Evolutionary conservation across 2,797 vertebrate species (phyloP).

Genomic region (Caiman crocodilus): DNA sequence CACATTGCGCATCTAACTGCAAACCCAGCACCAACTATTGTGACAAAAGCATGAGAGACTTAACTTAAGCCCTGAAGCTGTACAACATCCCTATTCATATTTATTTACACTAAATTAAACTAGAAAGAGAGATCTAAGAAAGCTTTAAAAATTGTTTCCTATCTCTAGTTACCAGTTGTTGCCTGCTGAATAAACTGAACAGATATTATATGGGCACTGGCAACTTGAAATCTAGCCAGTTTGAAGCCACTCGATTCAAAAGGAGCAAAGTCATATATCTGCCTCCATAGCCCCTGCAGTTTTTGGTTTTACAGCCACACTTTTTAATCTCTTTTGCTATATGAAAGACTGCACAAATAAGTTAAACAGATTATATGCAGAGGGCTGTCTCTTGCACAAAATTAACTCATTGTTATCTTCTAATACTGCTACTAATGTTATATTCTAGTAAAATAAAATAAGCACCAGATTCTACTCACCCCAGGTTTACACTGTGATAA

Average conservation of each 20-base stretch:
- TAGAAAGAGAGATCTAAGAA: constrained; percentile 24
- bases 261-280: not conserved
- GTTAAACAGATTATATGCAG: not conserved
- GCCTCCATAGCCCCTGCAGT: not conserved
- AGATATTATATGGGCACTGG: not conserved
- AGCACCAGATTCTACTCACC: not conserved
- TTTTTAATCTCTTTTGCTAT: not conserved
- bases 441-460: too few species aligned
- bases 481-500: not conserved
- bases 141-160: constrained; percentile 18
- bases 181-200: not conserved
- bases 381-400: not conserved
- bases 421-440: too few species aligned
- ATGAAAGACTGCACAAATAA: not conserved
- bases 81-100: constrained; percentile 22
- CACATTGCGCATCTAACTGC: not conserved
- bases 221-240: not conserved
- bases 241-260: not conserved
- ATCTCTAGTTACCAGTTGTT: not conserved
- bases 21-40: not conserved
- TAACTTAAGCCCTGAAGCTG: constrained; percentile 13
- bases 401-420: not conserved
- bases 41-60: not conserved
- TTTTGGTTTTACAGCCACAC: not conserved
- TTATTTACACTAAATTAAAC: constrained; percentile 60